Conservation (phyloP, 23 tunicate species). For the Ascidia mentula region DNA sequence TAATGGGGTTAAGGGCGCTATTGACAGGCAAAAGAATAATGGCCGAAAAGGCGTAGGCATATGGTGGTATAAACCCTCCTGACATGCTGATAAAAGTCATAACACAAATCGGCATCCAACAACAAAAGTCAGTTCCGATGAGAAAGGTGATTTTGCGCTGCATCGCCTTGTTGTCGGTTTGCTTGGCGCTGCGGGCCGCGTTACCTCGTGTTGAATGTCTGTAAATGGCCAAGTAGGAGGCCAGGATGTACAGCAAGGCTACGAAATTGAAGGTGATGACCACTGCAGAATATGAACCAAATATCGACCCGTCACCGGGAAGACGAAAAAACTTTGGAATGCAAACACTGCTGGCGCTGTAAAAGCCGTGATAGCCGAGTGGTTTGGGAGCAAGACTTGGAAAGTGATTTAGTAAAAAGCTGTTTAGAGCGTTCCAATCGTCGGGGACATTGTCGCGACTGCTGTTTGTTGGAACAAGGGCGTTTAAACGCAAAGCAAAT, state of each 20-base stretch:
- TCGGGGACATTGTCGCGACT: background rate
- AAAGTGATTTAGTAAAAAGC: background rate
- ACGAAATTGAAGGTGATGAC: conserved; percentile 20
- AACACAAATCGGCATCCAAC: conserved; percentile 41
- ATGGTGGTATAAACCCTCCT: background rate
- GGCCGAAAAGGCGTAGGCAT: conserved; percentile 28
- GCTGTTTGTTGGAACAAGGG: background rate
- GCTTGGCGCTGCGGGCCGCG: background rate
- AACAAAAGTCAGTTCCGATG: conserved; percentile 42
- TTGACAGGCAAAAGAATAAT: conserved; percentile 34
- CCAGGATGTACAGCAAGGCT: conserved; percentile 26
- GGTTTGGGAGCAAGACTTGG: conserved; percentile 19
- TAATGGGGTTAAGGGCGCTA: conserved; percentile 31
- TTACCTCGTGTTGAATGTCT: background rate
- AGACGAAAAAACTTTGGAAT: conserved; percentile 16
- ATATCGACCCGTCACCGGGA: background rate
- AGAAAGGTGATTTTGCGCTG: conserved; percentile 34
- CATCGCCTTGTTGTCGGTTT: conserved; percentile 5
- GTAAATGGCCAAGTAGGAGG: conserved; percentile 39
- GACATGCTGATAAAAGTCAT: conserved; percentile 13
- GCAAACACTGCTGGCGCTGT: conserved; percentile 41
- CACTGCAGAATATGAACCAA: background rate
- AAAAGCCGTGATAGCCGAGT: conserved; percentile 34
- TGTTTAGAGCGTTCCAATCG: background rate
- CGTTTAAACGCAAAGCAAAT: conserved; percentile 20